Percentiles rank a stretch among this genome's conserved stretches.
Evolutionary conservation across 2,113 vertebrate genomes (phyloP).

Genomic region (Festucalex cinctus): DNA sequence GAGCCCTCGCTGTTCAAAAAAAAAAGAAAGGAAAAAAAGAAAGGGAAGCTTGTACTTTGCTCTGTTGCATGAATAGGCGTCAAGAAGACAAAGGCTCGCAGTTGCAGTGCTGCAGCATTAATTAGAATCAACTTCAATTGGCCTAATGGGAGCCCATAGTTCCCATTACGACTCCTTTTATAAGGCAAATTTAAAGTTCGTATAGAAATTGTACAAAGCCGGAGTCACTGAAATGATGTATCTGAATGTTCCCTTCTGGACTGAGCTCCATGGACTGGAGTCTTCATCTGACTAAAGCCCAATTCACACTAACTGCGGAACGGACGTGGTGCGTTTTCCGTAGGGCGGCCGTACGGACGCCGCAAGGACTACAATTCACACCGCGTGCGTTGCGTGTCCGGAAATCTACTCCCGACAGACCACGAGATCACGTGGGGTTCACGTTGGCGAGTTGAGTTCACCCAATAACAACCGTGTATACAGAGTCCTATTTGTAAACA

Average conservation of each 20-base stretch:
- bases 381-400: no score
- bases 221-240: background rate
- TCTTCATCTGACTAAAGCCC: background rate
- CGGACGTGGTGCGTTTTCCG: no score
- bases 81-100: background rate
- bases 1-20: background rate
- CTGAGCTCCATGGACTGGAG: background rate
- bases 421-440: no score
- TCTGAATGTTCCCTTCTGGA: background rate
- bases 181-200: background rate
- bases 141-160: background rate
- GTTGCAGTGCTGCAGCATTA: background rate
- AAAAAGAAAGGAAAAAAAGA: background rate
- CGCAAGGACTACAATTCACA: no score
- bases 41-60: constrained; percentile 2
- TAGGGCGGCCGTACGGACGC: no score
- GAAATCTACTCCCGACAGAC: no score
- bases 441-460: no score
- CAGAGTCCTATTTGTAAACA: no score
- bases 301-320: no score
- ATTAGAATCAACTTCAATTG: background rate
- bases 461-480: no score
- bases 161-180: background rate
- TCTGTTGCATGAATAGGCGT: background rate
- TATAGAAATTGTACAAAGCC: background rate